A percentile compares a stretch with the other conserved stretches of the same genome.
Conservation (phyloP, 2,888 invertebrate genomes). For the Caenorhabditis sp. region DNA sequence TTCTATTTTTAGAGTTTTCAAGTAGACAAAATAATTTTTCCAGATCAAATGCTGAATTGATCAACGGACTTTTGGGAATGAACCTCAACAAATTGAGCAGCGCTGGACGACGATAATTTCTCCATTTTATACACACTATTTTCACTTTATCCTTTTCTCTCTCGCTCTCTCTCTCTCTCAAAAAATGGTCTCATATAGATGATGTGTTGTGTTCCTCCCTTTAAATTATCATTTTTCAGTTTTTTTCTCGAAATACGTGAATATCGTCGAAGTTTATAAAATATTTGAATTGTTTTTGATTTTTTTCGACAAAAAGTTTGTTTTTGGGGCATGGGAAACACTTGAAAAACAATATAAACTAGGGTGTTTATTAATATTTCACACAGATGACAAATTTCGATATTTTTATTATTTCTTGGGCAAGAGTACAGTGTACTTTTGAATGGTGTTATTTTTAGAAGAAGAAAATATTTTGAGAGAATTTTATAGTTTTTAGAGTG, state of each 20-base stretch:
- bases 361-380: too few species aligned
- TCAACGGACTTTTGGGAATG: conserved; percentile 70
- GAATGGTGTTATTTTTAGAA: too few species aligned
- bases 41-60: conserved; percentile 67
- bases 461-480: too few species aligned
- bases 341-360: too few species aligned
- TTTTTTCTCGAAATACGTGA: not conserved
- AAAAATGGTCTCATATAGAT: not conserved
- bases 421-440: too few species aligned
- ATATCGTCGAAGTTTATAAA: not conserved
- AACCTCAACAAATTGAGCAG: conserved; percentile 63
- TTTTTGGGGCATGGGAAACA: too few species aligned
- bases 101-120: conserved; percentile 41
- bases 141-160: not conserved
- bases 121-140: too few species aligned
- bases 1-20: too few species aligned
- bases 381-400: too few species aligned
- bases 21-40: conserved; percentile 3
- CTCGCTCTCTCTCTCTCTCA: not conserved
- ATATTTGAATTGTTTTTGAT: not conserved
- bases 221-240: not conserved
- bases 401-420: too few species aligned
- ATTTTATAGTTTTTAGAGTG: too few species aligned
- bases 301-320: too few species aligned
- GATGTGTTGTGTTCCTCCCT: not conserved